These are phyloP conservation scores for Pangasius mekongensis DNA, from an alignment of 2,797 vertebrate genomes.

Conservation along the genomic window DNA sequence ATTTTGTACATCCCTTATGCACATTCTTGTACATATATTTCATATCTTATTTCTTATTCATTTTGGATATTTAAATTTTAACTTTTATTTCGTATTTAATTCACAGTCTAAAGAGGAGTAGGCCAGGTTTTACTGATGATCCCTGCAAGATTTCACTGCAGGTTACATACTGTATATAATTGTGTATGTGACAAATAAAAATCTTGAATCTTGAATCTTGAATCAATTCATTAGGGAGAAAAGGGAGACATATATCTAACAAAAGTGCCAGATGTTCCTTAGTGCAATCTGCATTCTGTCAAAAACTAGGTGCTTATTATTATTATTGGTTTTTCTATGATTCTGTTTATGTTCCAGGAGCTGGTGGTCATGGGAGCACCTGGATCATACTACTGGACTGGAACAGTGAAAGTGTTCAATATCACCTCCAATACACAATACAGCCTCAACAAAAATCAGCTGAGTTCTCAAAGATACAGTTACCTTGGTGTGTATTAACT, in stretches of 20 bases:
- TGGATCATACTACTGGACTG: conserved; percentile 97
- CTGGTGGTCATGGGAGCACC: conserved; percentile 97
- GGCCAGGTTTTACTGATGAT: no score
- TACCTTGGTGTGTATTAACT: conserved; percentile 85
- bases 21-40: no score
- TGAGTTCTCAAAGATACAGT: conserved; percentile 88
- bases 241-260: neutral
- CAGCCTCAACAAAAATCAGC: conserved; percentile 83
- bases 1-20: no score
- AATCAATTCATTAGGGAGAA: neutral
- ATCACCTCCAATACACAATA: conserved; percentile 89
- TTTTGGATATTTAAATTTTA: no score
- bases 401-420: conserved; percentile 96
- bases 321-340: neutral
- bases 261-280: neutral
- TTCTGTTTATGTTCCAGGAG: conserved; percentile 76
- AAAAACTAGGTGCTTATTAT: neutral
- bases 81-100: no score
- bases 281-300: neutral
- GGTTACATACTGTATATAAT: no score
- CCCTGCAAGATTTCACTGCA: no score
- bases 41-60: no score
- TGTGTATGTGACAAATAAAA: no score
- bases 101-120: no score
- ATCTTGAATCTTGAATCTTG: no score